A percentile compares a stretch with the other conserved stretches of the same genome.
Conservation (phyloP, 2,113 vertebrate genomes). For the Ivindomyrus marchei region DNA sequence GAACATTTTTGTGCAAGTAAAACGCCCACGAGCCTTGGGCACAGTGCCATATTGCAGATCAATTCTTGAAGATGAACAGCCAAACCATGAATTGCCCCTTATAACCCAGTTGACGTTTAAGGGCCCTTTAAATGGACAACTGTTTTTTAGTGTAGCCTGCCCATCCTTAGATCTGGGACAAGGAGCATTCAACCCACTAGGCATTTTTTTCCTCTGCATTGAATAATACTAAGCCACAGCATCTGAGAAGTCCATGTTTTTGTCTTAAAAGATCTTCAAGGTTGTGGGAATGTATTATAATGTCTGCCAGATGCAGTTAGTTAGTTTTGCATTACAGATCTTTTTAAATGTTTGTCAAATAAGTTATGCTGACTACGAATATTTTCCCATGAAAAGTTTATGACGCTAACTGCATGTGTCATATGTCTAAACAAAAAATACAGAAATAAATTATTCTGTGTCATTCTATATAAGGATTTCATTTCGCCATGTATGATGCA, state of each 20-base stretch:
- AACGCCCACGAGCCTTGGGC: background rate
- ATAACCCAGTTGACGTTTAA: background rate
- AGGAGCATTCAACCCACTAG: background rate
- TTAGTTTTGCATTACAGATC: background rate
- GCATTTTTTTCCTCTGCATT: background rate
- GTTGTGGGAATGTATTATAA: conserved; percentile 1
- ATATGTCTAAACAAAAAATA: background rate
- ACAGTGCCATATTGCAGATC: conserved; percentile 14
- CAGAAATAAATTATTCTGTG: background rate
- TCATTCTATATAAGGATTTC: background rate
- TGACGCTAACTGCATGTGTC: background rate
- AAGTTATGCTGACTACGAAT: background rate
- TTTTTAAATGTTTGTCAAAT: background rate
- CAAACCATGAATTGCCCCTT: conserved; percentile 9
- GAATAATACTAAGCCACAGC: background rate
- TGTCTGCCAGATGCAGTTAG: background rate
- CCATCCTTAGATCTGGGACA: background rate
- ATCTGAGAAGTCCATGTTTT: background rate
- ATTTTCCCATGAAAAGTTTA: background rate
- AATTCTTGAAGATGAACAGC: conserved; percentile 18
- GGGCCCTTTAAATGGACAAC: background rate
- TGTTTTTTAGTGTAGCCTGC: conserved; percentile 9
- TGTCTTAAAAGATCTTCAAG: background rate
- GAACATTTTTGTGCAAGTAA: background rate
- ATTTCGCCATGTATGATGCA: background rate